phyloP scores from a whole-genome alignment of 2,797 vertebrate genomes.

The Tachyglossus aculeatus region DNA sequence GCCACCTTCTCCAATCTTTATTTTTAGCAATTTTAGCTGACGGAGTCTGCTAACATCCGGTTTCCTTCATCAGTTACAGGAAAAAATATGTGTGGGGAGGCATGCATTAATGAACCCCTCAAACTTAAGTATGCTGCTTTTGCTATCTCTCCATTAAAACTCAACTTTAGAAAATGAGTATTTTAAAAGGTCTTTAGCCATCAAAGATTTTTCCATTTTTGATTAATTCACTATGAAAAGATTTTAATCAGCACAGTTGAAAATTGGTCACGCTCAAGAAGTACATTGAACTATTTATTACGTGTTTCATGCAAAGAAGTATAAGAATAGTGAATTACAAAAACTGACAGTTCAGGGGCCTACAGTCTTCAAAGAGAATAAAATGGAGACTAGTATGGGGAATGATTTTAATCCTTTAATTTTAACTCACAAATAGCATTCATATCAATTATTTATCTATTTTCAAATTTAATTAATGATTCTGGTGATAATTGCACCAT shows the following conservation, averaged over 20 bases:
- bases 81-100: too few species aligned
- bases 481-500: conserved; percentile 32
- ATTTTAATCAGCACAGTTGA: neutral
- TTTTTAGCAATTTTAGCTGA: too few species aligned
- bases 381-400: too few species aligned
- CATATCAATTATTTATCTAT: conserved; percentile 32
- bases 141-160: neutral
- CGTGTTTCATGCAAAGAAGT: neutral
- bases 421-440: conserved; percentile 8
- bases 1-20: too few species aligned
- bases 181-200: neutral
- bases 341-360: neutral
- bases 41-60: too few species aligned
- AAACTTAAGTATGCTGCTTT: too few species aligned
- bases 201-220: neutral
- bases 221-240: neutral
- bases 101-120: too few species aligned
- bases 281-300: neutral
- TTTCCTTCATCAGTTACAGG: too few species aligned
- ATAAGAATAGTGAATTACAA: neutral
- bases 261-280: neutral
- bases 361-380: neutral
- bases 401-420: conserved; percentile 31
- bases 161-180: neutral
- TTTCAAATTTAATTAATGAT: conserved; percentile 52